A percentile compares a stretch with the other conserved stretches of the same genome.
These are phyloP conservation scores for Falco naumanni DNA, from an alignment of 2,797 vertebrate species.

Conservation along the genomic window DNA sequence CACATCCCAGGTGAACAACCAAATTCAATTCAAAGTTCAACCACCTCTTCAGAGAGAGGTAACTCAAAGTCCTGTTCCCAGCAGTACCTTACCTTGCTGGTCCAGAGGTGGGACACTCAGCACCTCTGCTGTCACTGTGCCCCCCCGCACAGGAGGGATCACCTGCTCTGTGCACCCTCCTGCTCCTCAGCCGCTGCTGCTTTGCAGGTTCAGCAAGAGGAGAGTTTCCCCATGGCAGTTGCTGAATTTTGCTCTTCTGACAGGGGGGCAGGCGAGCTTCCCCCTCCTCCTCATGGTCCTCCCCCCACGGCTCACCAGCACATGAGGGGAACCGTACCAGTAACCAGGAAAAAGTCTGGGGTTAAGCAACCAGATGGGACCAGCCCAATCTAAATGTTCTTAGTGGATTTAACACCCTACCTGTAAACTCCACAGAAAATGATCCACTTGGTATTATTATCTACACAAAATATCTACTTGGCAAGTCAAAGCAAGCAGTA, in stretches of 20 bases:
- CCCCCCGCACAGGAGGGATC: neutral
- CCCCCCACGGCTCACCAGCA: neutral
- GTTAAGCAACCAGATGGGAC: neutral
- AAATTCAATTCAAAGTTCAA: neutral
- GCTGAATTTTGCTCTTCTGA: neutral
- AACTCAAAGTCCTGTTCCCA: neutral
- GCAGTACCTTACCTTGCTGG: neutral
- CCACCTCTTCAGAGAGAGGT: neutral
- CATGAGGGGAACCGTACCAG: neutral
- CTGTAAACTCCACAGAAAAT: neutral
- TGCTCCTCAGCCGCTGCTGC: neutral
- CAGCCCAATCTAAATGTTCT: neutral
- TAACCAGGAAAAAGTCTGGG: neutral
- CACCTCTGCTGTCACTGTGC: neutral
- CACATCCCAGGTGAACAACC: neutral
- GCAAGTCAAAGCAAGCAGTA: neutral
- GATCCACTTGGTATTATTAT: neutral
- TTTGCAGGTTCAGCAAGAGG: neutral
- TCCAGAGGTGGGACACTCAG: neutral
- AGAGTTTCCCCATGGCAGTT: neutral
- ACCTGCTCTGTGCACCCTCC: rapidly evolving
- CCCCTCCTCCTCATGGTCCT: rapidly evolving
- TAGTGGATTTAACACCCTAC: neutral
- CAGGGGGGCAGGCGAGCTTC: neutral
- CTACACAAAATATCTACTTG: rapidly evolving